Percentiles rank a stretch among this genome's conserved stretches.
Conservation (phyloP, 2,797 vertebrate genomes). For the Pipistrellus pipistrellus region DNA sequence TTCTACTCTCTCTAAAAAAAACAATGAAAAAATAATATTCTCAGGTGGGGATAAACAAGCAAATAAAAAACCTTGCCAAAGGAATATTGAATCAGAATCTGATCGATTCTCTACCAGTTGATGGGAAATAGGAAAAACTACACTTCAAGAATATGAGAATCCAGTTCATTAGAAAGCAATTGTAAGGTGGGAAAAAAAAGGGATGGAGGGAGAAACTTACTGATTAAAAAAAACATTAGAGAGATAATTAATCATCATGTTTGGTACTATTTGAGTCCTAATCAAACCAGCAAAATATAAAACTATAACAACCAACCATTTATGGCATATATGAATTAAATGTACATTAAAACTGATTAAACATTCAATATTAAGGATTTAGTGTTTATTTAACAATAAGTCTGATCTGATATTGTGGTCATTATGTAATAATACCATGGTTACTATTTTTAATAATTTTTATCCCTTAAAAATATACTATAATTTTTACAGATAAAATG, state of each 20-base stretch:
- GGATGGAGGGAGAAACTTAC: not conserved
- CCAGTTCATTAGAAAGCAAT: not conserved
- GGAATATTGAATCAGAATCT: not conserved
- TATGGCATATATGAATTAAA: not conserved
- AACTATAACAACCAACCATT: constrained; percentile 14
- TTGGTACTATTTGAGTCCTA: not conserved
- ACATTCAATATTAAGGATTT: not conserved
- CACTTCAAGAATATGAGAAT: not conserved
- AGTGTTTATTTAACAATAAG: constrained; percentile 26
- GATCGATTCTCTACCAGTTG: not conserved
- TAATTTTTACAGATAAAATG: constrained; percentile 3
- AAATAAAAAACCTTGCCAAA: constrained; percentile 10
- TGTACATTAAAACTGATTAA: not conserved
- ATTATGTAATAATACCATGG: not conserved
- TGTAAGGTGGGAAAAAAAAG: not conserved
- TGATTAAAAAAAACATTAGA: constrained; percentile 28
- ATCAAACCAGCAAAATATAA: constrained; percentile 33
- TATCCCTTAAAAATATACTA: not conserved
- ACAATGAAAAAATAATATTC: too few species aligned
- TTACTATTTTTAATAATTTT: constrained; percentile 18
- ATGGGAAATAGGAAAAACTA: constrained; percentile 49
- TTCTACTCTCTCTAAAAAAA: too few species aligned
- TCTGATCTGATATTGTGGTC: not conserved
- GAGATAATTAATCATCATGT: not conserved
- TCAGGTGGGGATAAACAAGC: too few species aligned